Evolutionary conservation across 2,888 invertebrate genomes (phyloP).

Genomic region (Troides aeacus): DNA sequence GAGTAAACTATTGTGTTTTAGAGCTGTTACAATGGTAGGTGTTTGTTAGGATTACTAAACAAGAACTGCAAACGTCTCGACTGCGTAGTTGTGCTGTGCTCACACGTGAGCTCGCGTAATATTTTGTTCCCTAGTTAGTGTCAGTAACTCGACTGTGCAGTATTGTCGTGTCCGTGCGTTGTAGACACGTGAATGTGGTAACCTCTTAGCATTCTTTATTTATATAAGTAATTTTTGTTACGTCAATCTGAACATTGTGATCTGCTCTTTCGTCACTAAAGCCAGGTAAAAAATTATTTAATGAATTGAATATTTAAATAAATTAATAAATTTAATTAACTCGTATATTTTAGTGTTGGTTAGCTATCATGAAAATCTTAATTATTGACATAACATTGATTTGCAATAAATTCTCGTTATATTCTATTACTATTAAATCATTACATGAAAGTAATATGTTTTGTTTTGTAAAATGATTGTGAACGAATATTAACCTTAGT

Average conservation of each 20-base stretch:
- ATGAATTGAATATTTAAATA: too few relatives aligned
- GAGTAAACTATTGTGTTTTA: slow-evolving; percentile 3
- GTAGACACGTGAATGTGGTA: not conserved
- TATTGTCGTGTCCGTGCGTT: slow-evolving; percentile 16
- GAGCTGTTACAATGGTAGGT: slow-evolving; percentile 6
- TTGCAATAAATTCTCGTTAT: not conserved
- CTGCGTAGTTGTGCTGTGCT: slow-evolving; percentile 11
- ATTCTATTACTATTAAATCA: not conserved
- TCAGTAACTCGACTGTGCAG: slow-evolving; percentile 17
- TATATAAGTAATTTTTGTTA: not conserved
- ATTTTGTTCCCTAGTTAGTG: slow-evolving; percentile 6
- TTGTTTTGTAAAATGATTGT: not conserved
- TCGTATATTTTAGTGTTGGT: not conserved
- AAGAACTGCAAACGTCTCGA: not conserved
- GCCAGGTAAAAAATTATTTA: not conserved
- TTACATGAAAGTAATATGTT: not conserved
- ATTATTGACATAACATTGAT: not conserved
- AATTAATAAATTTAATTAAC: not conserved
- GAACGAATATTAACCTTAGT: not conserved
- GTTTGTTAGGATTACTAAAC: slow-evolving; percentile 1
- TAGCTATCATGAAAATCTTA: too few relatives aligned
- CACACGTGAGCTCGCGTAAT: slow-evolving; percentile 8
- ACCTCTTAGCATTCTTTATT: not conserved
- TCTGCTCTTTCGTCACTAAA: not conserved
- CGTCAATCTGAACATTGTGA: not conserved